These are phyloP conservation scores for Crotalus tigris DNA, from an alignment of 2,113 vertebrate species.

Conservation along the genomic window DNA sequence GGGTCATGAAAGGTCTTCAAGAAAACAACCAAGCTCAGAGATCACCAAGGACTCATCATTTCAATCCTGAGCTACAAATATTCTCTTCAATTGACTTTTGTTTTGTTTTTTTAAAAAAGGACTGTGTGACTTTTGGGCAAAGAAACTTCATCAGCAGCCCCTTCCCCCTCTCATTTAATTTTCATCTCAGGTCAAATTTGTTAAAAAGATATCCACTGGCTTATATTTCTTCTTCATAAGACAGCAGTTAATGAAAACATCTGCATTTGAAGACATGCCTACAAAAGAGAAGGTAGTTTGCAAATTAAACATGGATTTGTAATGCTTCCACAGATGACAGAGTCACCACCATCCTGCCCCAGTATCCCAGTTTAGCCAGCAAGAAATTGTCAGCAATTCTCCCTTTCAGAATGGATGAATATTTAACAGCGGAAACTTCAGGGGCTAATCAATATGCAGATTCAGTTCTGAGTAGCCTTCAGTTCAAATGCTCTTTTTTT, in stretches of 20 bases:
- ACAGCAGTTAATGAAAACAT: not conserved
- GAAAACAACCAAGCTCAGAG: not conserved
- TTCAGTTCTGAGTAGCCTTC: not conserved
- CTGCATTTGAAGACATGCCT: not conserved
- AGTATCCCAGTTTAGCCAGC: not conserved
- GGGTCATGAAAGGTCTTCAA: not conserved
- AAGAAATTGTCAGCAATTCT: not conserved
- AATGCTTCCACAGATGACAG: not conserved
- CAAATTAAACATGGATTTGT: not conserved
- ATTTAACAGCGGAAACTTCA: not conserved
- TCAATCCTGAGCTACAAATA: not conserved
- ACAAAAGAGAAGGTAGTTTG: not conserved
- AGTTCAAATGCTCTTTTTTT: not conserved
- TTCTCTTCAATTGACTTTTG: not conserved
- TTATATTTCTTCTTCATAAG: not conserved
- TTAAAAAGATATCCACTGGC: fast-evolving
- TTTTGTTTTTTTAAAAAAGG: not conserved
- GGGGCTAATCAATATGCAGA: not conserved
- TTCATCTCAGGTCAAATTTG: not conserved
- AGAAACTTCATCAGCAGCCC: not conserved
- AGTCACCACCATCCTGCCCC: not conserved
- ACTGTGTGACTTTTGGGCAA: not conserved
- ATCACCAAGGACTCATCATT: no score
- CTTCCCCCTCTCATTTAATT: not conserved
- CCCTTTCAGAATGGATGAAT: not conserved